Base-by-base conservation (phyloP, 2,888 invertebrate species). In the Tenthredo amoena region DNA sequence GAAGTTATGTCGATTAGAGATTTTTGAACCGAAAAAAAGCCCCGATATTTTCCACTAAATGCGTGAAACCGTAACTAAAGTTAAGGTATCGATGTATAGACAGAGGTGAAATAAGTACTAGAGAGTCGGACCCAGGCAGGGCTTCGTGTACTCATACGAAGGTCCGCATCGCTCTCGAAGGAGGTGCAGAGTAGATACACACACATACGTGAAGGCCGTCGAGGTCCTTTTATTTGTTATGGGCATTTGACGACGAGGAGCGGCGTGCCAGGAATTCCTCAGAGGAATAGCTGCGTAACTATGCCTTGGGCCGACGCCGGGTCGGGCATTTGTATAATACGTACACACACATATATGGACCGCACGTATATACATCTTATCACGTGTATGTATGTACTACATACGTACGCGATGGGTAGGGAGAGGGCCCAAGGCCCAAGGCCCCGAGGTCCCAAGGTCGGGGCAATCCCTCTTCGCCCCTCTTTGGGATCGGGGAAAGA, bases 181-280 rank as follows among this genome's bases (percentile, higher is more conserved):
- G 72, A 74, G 72, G 43, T 18, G 68, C 43, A 43, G 68, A 62
- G 81, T 81, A 79, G 26, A 77, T n/a, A 87, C 74, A 88, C 87
- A 88, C 88, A 87, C 71, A 87, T 88, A 89, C 89, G 91, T 91
- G 91, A 91, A 91, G 91, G 91, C 88, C 91, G 89, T 86, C 89
- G 89, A 89, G 90, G 90, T 91, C 91, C 91, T 92, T 92, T 92
- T 92, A 91, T 92, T 92, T 91, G 89, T 91, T 90, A 47, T 50
- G 91, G 89, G 90, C 91, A 91, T 93, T 92, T 92, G 92, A 93
- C 91, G 92, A 92, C 65, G 68, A 43, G 83, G 34, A 83, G 68
- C 91, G 91, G 91, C 91, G 91, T 93, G 92, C 93, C 92, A 90
- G 88, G 89, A 92, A 93, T 93, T 93, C 92, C 92, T 90, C 89